Conservation (phyloP, 2,797 vertebrate species). For the Diplodus puntazzo region DNA sequence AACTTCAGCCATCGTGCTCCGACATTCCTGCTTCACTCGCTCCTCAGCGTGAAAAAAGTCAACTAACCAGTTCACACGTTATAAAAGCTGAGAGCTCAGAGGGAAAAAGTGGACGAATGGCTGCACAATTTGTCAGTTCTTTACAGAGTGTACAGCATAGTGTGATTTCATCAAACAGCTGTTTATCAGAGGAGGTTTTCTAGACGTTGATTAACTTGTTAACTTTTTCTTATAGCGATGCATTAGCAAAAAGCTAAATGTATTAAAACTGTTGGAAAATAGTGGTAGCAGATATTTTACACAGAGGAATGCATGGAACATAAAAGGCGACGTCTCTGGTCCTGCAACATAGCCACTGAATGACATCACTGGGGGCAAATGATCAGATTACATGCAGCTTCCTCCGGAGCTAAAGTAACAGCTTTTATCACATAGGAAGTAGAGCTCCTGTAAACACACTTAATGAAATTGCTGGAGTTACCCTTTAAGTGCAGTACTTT, state of each 20-base stretch:
- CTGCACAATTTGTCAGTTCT: not conserved
- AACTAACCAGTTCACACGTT: conserved; percentile 40
- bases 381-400: too few relatives aligned
- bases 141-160: not conserved
- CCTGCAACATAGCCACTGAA: too few relatives aligned
- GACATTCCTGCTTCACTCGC: conserved; percentile 21
- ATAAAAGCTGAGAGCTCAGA: conserved; percentile 26
- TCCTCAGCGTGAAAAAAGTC: conserved; percentile 44
- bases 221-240: not conserved
- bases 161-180: not conserved
- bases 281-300: not conserved
- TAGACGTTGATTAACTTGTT: not conserved
- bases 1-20: conserved; percentile 11
- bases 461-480: too few relatives aligned
- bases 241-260: not conserved
- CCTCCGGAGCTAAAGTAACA: too few relatives aligned
- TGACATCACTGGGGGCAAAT: too few relatives aligned
- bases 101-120: not conserved
- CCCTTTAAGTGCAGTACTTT: too few relatives aligned
- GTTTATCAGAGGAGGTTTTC: not conserved
- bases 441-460: too few relatives aligned
- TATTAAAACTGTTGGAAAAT: not conserved
- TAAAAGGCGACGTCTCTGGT: too few relatives aligned
- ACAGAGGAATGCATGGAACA: too few relatives aligned
- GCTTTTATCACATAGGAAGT: too few relatives aligned